Base-by-base conservation (phyloP, 2,888 invertebrate genomes). In the Drosophila basisetae region DNA sequence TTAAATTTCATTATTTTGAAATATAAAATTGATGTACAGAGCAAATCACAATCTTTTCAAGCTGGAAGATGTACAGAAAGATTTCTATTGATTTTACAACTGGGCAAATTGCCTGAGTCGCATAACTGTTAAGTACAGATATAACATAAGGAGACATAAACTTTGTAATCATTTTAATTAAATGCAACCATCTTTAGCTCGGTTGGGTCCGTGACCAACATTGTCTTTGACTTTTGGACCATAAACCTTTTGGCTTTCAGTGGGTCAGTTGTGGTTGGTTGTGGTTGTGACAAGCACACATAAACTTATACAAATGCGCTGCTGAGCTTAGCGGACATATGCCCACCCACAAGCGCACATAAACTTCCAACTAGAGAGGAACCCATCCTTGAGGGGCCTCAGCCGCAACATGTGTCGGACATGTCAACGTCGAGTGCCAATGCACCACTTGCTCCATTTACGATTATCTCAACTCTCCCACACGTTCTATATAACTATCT, bases 381-480 rank as follows among this genome's bases (percentile, higher is more conserved):
- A 18, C 52, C 70, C 33, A 70, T 70, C 53, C 61, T 70, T 61
- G 37, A 41, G 31, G 50, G 37, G 33, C 13, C n/a, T 52, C 30
- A 50, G 64, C 63, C 66, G 66, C 78, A 79, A 76, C 71, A 76
- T 80, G 78, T 78, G 76, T 78, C 79, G 30, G 49, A 43, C 58
- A 63, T 77, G 74, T 76, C 76, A 78, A 62, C 67, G 59, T 76
- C 61, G 63, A 76, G 63, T 65, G 71, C 43, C 52, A 54, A 39
- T 67, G 79, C 59, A 71, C 39, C 68, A 68, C 61, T 76, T 78
- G 74, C 47, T 50, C 31, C 68, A 72, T 47, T 64, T 67, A 55
- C 31, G 11, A 11, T 49, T 31, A 33, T n/a, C 56, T 41, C 52
- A 43, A 33, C 43, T n/a, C 31, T 25, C 30, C 22, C 11, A 47